These are phyloP conservation scores for Drosophila nigrodunni DNA, from an alignment of 1,140 invertebrate genomes.

Conservation along the genomic window DNA sequence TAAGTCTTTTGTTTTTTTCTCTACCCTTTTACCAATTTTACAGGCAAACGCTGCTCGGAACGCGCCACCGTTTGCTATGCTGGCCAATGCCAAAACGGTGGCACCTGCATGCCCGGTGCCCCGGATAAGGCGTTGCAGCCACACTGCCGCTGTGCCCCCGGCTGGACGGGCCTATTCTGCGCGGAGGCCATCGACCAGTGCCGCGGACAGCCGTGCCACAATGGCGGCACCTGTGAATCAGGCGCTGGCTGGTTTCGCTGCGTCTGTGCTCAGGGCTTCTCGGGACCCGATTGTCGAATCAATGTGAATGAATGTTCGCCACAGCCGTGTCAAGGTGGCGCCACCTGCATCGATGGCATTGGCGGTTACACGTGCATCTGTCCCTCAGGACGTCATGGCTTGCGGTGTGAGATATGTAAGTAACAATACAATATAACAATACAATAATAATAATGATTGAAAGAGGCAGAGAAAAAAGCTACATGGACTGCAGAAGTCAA, in stretches of 20 bases:
- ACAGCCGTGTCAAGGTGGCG: constrained; percentile 93
- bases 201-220: constrained; percentile 88
- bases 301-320: constrained; percentile 92
- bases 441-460: no score
- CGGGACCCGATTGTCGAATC: constrained; percentile 90
- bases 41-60: constrained; percentile 82
- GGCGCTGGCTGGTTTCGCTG: constrained; percentile 92
- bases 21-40: not conserved
- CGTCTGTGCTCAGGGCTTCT: constrained; percentile 92
- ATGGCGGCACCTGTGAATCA: constrained; percentile 92
- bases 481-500: no score
- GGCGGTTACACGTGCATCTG: constrained; percentile 93
- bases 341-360: constrained; percentile 92
- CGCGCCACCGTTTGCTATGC: constrained; percentile 78
- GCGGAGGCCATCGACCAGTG: constrained; percentile 82
- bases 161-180: constrained; percentile 82
- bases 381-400: constrained; percentile 90
- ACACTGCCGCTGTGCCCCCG: constrained; percentile 74
- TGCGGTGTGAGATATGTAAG: constrained; percentile 87
- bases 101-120: constrained; percentile 87
- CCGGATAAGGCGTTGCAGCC: constrained; percentile 72
- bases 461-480: not conserved
- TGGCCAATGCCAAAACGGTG: constrained; percentile 89
- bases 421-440: not conserved
- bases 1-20: constrained; percentile 65